phyloP scores from a whole-genome alignment of 2,113 vertebrate species.

The Coregonus clupeaformis region DNA sequence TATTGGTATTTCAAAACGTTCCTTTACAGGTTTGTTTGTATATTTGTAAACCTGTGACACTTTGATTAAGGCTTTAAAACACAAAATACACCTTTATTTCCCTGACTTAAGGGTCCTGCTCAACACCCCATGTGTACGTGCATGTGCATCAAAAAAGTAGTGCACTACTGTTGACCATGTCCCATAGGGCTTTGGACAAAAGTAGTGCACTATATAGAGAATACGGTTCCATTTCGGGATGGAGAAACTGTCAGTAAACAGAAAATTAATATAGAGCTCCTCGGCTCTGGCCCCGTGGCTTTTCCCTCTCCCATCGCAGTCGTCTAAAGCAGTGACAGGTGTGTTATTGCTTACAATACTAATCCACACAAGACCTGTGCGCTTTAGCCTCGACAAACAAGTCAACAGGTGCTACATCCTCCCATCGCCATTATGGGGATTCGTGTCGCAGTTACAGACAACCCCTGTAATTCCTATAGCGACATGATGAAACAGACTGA shows the following conservation, averaged over 20 bases:
- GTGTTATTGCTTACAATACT: slow-evolving; percentile 30
- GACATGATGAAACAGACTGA: background rate
- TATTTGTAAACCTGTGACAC: background rate
- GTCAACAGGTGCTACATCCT: slow-evolving; percentile 22
- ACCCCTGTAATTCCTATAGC: slow-evolving; percentile 28
- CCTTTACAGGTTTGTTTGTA: background rate
- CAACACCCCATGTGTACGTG: no score
- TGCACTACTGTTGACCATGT: no score
- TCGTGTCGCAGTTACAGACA: background rate
- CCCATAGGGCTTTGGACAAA: no score
- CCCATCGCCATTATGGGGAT: slow-evolving; percentile 30
- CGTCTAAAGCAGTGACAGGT: slow-evolving; percentile 22
- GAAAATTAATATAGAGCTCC: background rate
- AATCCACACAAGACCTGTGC: background rate
- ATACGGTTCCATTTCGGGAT: no score
- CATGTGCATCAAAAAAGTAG: no score
- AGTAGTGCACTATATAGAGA: no score
- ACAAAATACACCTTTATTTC: no score
- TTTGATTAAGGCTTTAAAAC: background rate
- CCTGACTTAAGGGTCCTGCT: no score
- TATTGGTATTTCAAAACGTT: background rate
- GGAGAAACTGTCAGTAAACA: background rate
- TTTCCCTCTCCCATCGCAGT: background rate
- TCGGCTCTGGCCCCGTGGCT: background rate
- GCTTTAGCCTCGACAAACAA: slow-evolving; percentile 25